Evolutionary conservation across 2,797 vertebrate species (phyloP), one percentile per base, ranked within the genome.

Genomic region (Astyanax mexicanus): DNA sequence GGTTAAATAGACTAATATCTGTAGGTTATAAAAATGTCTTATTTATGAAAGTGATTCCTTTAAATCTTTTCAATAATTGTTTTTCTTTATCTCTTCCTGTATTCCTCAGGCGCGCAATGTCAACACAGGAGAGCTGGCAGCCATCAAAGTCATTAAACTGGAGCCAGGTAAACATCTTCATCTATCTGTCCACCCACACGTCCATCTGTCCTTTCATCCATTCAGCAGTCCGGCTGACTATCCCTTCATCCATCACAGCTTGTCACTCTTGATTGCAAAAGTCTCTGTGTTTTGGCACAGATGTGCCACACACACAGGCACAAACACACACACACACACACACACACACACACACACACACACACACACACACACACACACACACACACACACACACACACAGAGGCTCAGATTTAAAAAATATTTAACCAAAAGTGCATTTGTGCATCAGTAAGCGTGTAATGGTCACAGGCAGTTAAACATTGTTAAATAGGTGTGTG

Each of bases 141-240:
- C 94, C 66, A 95, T 95, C 90, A 96, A 96, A 90, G 95, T 96
- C 81, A 96, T 95, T 89, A 95, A 96, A 86, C 86, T 95, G 91
- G 95, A 95, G 86, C 95, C 94, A 90, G 94, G 94, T 95, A 92
- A 93, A 87, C 21, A 11, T 52, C 49, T 19, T 49, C n/a, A 21
- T 19, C 47, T 21, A 6, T 49, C 7, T 49, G 42, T 45, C 42
- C 42, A 5, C 5, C 29, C 29, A 32, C 29, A 32, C 5, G 5
- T 5, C 29, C 29, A 45, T 45, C 44, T 73, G 19, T 60, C 35
- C 74, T 77, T 77, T 47, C 83, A 84, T 78, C 32, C 51, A 66
- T 60, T 29, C 19, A 19, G 21, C 15, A 32, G 13, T 35, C 17
- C 44, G 9, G 58, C 44, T 21, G 29, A 23, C 10, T 7, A 21